phyloP scores from a whole-genome alignment of 2,113 vertebrate species.

The Solea senegalensis region DNA sequence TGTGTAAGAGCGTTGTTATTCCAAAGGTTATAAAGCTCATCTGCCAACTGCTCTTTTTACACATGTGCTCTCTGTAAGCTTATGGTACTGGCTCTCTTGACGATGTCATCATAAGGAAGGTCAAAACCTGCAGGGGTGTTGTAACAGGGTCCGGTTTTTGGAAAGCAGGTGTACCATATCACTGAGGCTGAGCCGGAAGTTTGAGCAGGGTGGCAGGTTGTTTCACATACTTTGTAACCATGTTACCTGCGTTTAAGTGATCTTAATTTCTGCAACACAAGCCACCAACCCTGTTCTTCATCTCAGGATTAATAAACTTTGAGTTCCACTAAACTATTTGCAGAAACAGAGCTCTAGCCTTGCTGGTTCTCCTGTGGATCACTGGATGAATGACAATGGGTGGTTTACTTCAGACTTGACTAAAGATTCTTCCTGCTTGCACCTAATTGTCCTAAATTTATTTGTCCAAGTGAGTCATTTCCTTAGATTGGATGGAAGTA shows the following conservation, averaged over 20 bases:
- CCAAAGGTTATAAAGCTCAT: neutral
- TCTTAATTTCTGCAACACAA: neutral
- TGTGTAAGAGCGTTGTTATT: slow-evolving; percentile 41
- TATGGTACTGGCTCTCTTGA: slow-evolving; percentile 8
- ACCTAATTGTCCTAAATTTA: slow-evolving; percentile 16
- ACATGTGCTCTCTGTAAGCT: slow-evolving; percentile 35
- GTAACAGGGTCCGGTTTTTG: neutral
- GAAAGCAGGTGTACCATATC: neutral
- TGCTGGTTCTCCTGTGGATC: slow-evolving; percentile 25
- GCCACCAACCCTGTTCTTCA: neutral
- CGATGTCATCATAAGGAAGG: slow-evolving; percentile 46
- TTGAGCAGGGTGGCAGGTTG: neutral
- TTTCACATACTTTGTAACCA: neutral
- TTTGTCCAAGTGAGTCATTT: slow-evolving; percentile 14
- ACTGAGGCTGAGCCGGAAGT: neutral
- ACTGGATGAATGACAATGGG: slow-evolving; percentile 2
- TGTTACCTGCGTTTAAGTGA: neutral
- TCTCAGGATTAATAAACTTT: neutral
- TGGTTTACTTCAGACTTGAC: slow-evolving; percentile 7
- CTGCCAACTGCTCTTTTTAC: slow-evolving; percentile 25
- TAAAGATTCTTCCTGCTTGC: neutral
- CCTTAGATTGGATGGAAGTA: slow-evolving; percentile 11
- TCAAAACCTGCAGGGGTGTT: slow-evolving; percentile 9
- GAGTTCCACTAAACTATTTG: neutral
- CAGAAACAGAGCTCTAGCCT: neutral